Conservation (phyloP, 2,113 vertebrate species). For the Nannobrachium achirus region DNA sequence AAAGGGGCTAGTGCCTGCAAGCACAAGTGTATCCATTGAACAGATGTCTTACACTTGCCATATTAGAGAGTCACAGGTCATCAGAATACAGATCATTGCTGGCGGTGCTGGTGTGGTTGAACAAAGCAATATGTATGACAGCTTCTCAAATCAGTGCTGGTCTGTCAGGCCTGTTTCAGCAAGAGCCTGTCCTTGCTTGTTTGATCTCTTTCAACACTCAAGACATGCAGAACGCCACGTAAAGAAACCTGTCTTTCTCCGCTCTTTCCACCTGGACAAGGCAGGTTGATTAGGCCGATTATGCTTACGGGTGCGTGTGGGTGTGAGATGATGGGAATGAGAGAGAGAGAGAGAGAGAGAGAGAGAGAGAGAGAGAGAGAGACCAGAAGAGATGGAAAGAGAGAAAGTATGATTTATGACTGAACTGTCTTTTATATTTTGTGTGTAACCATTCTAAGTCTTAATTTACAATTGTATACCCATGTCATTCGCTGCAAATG, state of each 20-base stretch:
- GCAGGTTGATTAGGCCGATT: slow-evolving; percentile 20
- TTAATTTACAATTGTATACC: too few species aligned
- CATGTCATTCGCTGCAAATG: too few species aligned
- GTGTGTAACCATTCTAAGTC: too few species aligned
- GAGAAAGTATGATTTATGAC: too few species aligned
- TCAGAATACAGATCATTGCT: not conserved
- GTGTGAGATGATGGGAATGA: slow-evolving; percentile 25
- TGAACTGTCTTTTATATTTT: too few species aligned
- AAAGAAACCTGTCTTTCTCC: slow-evolving; percentile 33
- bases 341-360: slow-evolving; percentile 22
- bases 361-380: too few species aligned
- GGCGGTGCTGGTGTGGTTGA: slow-evolving; percentile 20
- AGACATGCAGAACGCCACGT: slow-evolving; percentile 50
- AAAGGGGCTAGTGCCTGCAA: slow-evolving; percentile 18
- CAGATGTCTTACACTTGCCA: slow-evolving; percentile 11
- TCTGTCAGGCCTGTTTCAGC: slow-evolving; percentile 35
- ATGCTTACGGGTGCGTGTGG: slow-evolving; percentile 17
- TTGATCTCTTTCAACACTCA: slow-evolving; percentile 57
- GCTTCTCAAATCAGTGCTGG: slow-evolving; percentile 48
- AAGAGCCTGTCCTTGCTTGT: slow-evolving; percentile 72
- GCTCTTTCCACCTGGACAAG: slow-evolving; percentile 38
- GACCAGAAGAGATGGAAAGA: too few species aligned
- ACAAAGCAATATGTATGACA: slow-evolving; percentile 38
- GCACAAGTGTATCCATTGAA: not conserved
- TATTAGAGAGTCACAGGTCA: slow-evolving; percentile 11